Percentiles rank a stretch among this genome's conserved stretches.
Evolutionary conservation across 2,888 invertebrate genomes (phyloP).

Genomic region (Chaetoderma sp.): DNA sequence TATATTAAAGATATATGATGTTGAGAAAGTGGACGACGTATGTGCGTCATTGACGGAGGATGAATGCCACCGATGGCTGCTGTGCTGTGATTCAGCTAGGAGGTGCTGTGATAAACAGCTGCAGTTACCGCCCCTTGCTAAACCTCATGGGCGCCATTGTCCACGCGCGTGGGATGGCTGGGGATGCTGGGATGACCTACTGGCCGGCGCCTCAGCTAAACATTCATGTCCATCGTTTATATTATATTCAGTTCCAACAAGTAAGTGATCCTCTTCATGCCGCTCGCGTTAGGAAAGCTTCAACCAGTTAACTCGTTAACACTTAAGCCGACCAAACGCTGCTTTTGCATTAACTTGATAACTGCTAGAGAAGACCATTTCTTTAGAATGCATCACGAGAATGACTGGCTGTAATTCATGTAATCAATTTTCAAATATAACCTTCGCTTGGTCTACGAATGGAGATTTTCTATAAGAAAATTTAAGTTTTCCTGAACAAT

Average conservation of each 20-base stretch:
- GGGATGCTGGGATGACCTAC: slow-evolving; percentile 52
- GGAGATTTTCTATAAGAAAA: too few species aligned
- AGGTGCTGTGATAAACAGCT: slow-evolving; percentile 45
- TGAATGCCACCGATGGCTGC: slow-evolving; percentile 46
- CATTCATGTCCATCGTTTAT: slow-evolving; percentile 48
- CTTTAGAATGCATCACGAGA: too few species aligned
- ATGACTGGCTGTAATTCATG: too few species aligned
- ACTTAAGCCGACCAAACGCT: too few species aligned
- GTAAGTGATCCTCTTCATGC: too few species aligned
- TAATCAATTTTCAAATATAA: too few species aligned
- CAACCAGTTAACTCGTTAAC: too few species aligned
- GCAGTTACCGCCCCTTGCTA: neutral
- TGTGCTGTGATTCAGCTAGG: slow-evolving; percentile 46
- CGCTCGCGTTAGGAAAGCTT: too few species aligned
- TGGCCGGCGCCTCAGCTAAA: slow-evolving; percentile 34
- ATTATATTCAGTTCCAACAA: slow-evolving; percentile 37
- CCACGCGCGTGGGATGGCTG: slow-evolving; percentile 58
- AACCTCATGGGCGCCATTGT: slow-evolving; percentile 37
- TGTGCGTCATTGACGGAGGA: slow-evolving; percentile 42
- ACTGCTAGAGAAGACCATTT: too few species aligned
- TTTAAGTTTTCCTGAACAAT: too few species aligned
- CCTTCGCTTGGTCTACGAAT: too few species aligned
- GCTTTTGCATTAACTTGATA: too few species aligned
- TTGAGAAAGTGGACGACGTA: slow-evolving; percentile 24
- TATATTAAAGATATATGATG: slow-evolving; percentile 15